Evolutionary conservation across 1,140 invertebrate genomes (phyloP).

Genomic region (Berghia stephanieae): DNA sequence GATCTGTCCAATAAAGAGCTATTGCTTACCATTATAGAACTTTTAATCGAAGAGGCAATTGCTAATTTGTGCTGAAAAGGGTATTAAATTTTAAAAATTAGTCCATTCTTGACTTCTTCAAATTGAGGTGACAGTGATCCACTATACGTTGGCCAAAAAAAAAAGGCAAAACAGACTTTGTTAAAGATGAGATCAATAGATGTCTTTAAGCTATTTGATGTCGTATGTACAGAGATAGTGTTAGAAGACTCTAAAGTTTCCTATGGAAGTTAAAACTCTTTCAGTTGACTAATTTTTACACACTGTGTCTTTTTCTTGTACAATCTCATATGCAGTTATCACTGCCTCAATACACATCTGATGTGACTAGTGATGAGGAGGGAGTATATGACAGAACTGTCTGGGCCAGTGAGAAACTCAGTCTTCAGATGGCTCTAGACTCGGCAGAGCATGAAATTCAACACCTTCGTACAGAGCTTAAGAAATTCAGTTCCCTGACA

Average conservation of each 20-base stretch:
- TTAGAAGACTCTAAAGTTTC: neutral
- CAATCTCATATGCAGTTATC: no score
- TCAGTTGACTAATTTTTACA: no score
- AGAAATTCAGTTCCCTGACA: constrained; percentile 38
- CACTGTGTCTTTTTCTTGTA: no score
- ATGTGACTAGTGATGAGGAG: constrained; percentile 34
- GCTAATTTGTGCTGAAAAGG: no score
- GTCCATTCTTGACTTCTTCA: no score
- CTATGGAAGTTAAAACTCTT: neutral
- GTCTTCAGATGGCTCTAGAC: constrained; percentile 57
- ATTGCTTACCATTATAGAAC: no score
- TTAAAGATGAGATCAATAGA: neutral
- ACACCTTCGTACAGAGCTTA: constrained; percentile 49
- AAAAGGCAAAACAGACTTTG: no score
- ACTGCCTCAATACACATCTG: constrained; percentile 34
- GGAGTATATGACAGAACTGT: constrained; percentile 50
- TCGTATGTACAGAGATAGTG: neutral
- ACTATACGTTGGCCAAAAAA: no score
- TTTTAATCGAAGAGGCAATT: no score
- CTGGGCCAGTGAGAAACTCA: constrained; percentile 62
- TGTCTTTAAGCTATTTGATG: neutral
- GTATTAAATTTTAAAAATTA: no score
- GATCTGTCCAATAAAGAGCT: no score
- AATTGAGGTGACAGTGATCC: no score
- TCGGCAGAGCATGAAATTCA: constrained; percentile 56